A percentile compares a stretch with the other conserved stretches of the same genome.
Evolutionary conservation across 1,140 invertebrate species (phyloP).

Genomic region (Holotrichia oblita): DNA sequence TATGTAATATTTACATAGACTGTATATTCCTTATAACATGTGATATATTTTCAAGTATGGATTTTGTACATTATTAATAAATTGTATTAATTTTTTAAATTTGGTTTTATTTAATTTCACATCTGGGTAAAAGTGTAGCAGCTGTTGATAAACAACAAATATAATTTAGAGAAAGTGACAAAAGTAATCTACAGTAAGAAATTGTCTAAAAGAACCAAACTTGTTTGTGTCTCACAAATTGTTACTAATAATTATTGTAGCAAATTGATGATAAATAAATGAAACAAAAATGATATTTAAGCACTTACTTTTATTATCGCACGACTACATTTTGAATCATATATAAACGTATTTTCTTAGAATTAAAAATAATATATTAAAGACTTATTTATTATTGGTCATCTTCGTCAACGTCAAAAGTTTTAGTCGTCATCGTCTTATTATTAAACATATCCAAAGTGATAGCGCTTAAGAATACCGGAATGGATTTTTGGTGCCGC

Average conservation of each 20-base stretch:
- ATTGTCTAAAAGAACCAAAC: not conserved
- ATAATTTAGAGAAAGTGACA: too few species aligned
- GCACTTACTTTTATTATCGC: not conserved
- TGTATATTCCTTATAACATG: too few species aligned
- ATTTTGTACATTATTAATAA: too few species aligned
- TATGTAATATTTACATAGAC: too few species aligned
- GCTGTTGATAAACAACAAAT: too few species aligned
- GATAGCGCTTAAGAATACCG: slow-evolving; percentile 84
- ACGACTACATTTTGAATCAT: not conserved
- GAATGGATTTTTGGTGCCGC: slow-evolving; percentile 81
- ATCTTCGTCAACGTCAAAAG: slow-evolving; percentile 50
- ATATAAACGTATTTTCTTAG: not conserved
- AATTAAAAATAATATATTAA: not conserved
- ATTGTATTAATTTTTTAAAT: too few species aligned
- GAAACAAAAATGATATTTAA: not conserved
- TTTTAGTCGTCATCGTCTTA: slow-evolving; percentile 62
- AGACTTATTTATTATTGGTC: not conserved
- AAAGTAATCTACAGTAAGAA: too few species aligned
- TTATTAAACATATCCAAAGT: slow-evolving; percentile 81
- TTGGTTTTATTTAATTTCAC: too few species aligned
- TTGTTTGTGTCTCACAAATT: not conserved
- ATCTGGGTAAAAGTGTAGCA: too few species aligned
- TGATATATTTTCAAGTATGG: too few species aligned
- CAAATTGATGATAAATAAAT: not conserved
- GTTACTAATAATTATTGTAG: not conserved